Evolutionary conservation across 2,888 invertebrate species (phyloP).

Genomic region (Baccha elongata): DNA sequence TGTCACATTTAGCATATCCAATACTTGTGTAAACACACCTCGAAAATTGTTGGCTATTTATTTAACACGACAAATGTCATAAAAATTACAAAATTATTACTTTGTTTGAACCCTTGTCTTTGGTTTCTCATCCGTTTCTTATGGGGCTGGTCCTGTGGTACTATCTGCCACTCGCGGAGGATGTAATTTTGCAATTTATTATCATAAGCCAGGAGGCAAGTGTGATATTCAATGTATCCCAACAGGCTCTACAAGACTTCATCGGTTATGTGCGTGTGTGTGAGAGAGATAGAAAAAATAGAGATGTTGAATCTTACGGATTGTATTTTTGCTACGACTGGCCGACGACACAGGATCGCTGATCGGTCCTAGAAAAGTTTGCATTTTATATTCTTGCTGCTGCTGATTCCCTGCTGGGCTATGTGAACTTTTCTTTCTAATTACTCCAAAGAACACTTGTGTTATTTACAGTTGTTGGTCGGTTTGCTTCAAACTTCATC

Average conservation of each 20-base stretch:
- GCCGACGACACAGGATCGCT: constrained; percentile 29
- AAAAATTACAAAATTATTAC: constrained; percentile 72
- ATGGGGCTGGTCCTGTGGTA: constrained; percentile 33
- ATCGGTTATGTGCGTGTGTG: too few relatives aligned
- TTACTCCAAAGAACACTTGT: constrained; percentile 45
- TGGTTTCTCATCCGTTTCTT: constrained; percentile 60
- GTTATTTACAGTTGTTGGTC: constrained; percentile 29
- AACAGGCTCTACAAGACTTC: constrained; percentile 16
- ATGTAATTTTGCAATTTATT: constrained; percentile 72
- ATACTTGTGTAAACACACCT: constrained; percentile 66
- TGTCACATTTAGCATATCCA: constrained; percentile 62
- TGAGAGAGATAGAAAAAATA: background rate
- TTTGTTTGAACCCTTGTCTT: constrained; percentile 69
- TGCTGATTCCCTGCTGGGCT: constrained; percentile 3
- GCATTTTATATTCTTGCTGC: background rate
- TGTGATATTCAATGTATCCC: constrained; percentile 68
- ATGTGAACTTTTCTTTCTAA: constrained; percentile 62
- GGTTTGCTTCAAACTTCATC: constrained; percentile 12
- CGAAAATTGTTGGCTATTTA: constrained; percentile 66
- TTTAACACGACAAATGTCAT: constrained; percentile 70
- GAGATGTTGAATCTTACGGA: constrained; percentile 30
- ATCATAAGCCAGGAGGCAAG: constrained; percentile 73
- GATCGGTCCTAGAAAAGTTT: constrained; percentile 33
- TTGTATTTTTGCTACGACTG: constrained; percentile 14
- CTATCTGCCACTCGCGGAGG: constrained; percentile 45